Conservation (phyloP, 2,113 vertebrate species). For the Vulpes vulpes region DNA sequence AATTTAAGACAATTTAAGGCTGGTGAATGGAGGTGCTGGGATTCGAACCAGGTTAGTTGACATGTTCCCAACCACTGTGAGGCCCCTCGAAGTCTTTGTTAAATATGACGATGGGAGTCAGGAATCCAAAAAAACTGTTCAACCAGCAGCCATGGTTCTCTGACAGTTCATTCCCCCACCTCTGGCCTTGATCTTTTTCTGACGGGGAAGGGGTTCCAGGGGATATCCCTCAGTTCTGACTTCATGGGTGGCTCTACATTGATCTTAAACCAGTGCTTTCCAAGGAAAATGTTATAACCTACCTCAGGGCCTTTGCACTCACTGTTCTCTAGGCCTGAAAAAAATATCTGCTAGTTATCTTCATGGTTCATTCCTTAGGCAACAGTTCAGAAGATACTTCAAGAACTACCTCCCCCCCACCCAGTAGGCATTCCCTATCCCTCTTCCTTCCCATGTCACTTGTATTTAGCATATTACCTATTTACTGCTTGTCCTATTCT, state of each 20-base stretch:
- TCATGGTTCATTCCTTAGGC: background rate
- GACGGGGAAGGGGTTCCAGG: background rate
- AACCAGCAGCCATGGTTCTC: background rate
- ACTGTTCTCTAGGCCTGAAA: background rate
- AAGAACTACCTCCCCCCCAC: background rate
- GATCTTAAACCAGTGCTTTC: background rate
- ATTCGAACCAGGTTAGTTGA: background rate
- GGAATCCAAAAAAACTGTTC: background rate
- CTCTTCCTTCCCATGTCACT: background rate
- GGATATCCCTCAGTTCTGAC: background rate
- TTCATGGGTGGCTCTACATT: rapidly evolving
- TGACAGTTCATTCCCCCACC: background rate
- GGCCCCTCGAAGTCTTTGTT: background rate
- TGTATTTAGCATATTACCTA: rapidly evolving
- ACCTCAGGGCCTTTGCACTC: background rate
- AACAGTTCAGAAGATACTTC: background rate
- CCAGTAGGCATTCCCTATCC: background rate
- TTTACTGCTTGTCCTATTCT: background rate
- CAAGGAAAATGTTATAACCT: background rate
- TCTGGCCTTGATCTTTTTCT: background rate
- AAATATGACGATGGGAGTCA: background rate
- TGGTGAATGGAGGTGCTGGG: background rate
- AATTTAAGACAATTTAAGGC: background rate
- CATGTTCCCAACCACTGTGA: background rate
- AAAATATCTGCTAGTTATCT: background rate